phyloP scores from a whole-genome alignment of 2,888 invertebrate genomes.

The Mongoloraphidia duomilia region DNA sequence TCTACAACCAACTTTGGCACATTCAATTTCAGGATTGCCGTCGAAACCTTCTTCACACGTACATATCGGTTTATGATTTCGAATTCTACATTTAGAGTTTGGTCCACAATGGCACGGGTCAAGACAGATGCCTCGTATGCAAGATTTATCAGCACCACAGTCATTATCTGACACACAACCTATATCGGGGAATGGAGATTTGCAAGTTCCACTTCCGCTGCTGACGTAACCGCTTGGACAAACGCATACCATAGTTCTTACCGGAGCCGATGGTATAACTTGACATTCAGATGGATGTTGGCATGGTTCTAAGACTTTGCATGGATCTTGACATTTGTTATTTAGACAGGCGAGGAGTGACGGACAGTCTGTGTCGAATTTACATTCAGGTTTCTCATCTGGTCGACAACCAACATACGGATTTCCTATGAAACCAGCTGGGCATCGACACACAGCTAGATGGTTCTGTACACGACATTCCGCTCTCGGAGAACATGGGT shows the following conservation, averaged over 20 bases:
- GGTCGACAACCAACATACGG: conserved; percentile 67
- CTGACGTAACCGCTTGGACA: conserved; percentile 81
- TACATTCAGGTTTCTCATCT: conserved; percentile 62
- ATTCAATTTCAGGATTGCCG: conserved; percentile 73
- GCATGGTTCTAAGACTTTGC: conserved; percentile 63
- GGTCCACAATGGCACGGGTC: conserved; percentile 78
- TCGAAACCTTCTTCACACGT: conserved; percentile 70
- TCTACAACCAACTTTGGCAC: conserved; percentile 58
- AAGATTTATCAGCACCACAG: conserved; percentile 63
- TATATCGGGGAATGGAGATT: conserved; percentile 48
- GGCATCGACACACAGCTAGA: conserved; percentile 73
- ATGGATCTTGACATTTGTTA: conserved; percentile 71
- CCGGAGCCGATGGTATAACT: conserved; percentile 67
- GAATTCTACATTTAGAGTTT: conserved; percentile 70
- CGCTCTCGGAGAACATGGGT: conserved; percentile 62
- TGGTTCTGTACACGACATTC: conserved; percentile 72
- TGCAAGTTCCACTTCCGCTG: conserved; percentile 67
- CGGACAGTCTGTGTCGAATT: conserved; percentile 70
- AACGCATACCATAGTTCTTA: conserved; percentile 78
- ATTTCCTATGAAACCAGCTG: conserved; percentile 58
- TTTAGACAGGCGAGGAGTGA: conserved; percentile 65
- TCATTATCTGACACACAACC: conserved; percentile 63
- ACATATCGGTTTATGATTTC: conserved; percentile 76
- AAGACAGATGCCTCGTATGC: conserved; percentile 63
- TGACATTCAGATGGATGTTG: conserved; percentile 64